Evolutionary conservation across 2,113 vertebrate genomes (phyloP).

Genomic region (Plotosus lineatus): DNA sequence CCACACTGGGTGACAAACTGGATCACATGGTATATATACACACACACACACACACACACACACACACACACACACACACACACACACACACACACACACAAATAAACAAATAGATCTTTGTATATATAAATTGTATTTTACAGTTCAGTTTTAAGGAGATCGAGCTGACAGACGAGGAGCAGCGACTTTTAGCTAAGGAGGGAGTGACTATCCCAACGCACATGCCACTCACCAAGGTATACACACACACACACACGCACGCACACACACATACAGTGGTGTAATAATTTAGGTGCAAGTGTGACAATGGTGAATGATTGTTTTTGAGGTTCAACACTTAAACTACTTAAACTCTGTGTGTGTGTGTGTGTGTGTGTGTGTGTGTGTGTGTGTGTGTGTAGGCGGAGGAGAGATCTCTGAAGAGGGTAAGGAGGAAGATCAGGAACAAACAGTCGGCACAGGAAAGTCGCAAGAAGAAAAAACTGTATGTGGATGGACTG

Average conservation of each 20-base stretch:
- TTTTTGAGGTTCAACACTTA: background rate
- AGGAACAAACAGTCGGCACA: constrained; percentile 89
- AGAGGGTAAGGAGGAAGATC: constrained; percentile 85
- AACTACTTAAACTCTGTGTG: background rate
- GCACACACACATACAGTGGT: background rate
- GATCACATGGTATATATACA: background rate
- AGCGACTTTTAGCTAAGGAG: constrained; percentile 81
- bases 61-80: background rate
- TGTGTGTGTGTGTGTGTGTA: constrained; percentile 50
- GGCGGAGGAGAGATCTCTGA: constrained; percentile 83
- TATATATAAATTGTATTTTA: constrained; percentile 1
- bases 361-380: background rate
- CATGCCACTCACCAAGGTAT: constrained; percentile 86
- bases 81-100: background rate
- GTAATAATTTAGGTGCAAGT: too few relatives aligned
- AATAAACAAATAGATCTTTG: background rate
- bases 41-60: background rate
- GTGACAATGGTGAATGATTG: background rate
- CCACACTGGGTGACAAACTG: constrained; percentile 48
- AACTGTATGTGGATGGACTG: constrained; percentile 83
- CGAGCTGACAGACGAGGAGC: constrained; percentile 84
- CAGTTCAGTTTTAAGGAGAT: constrained; percentile 76
- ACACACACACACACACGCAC: background rate
- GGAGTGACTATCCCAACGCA: constrained; percentile 74
- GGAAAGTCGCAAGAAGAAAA: constrained; percentile 85